These are phyloP conservation scores for Solea solea DNA, from an alignment of 2,113 vertebrate genomes.

Conservation along the genomic window DNA sequence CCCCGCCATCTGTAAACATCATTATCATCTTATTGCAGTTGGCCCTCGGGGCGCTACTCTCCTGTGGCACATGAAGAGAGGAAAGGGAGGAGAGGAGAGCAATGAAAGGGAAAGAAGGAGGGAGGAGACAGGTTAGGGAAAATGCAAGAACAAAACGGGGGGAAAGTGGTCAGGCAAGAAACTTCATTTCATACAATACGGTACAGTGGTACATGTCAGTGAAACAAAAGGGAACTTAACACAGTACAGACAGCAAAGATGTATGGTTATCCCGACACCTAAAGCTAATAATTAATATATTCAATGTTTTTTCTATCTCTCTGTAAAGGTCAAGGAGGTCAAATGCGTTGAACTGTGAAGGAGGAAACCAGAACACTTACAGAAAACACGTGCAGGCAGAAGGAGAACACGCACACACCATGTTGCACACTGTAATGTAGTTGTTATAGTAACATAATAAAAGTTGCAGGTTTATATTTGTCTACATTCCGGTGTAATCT, in stretches of 20 bases:
- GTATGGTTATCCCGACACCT: too few species aligned
- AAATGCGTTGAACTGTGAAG: too few species aligned
- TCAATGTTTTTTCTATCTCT: too few species aligned
- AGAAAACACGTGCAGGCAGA: too few species aligned
- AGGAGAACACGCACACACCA: too few species aligned
- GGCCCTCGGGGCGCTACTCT: constrained; percentile 93
- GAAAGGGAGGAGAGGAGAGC: background rate
- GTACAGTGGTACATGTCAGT: background rate
- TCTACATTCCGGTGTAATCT: background rate
- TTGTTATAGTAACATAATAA: background rate
- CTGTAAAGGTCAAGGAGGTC: too few species aligned
- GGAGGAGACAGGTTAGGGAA: constrained; percentile 34
- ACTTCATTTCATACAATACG: background rate
- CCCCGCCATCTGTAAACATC: constrained; percentile 99
- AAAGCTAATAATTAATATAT: too few species aligned
- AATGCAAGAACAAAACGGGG: background rate
- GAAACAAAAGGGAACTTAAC: background rate
- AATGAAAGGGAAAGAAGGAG: constrained; percentile 11
- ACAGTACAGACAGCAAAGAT: background rate
- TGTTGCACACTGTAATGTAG: too few species aligned
- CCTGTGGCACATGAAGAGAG: constrained; percentile 57
- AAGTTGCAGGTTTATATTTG: background rate
- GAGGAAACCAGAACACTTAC: too few species aligned
- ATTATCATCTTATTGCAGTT: constrained; percentile 99
- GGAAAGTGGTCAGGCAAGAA: background rate